Base-by-base conservation (phyloP, 2,888 invertebrate genomes). In the Drosophila pseudotalamancana region DNA sequence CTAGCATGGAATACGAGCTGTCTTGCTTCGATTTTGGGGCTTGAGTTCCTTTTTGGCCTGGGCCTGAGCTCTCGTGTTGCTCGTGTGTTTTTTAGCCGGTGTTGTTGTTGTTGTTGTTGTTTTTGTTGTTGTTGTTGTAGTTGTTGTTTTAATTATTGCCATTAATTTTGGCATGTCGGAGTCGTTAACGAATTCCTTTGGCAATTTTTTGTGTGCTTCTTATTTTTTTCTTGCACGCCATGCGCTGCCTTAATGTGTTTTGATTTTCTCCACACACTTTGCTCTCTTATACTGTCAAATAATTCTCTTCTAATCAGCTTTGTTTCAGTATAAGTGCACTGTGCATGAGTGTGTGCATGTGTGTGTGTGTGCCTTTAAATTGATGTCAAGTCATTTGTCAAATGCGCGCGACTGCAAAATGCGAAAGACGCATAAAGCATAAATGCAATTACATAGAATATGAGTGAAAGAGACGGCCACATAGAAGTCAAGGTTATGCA, bases 151-250 rank as follows among this genome's bases (percentile, higher is more conserved):
- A 89, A 90, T 90, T 90, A 89, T 90, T 89, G 87, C 89, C 91
- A 91, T 90, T 90, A 90, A 90, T 91, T 90, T 90, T 83, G 89
- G 90, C 90, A 90, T 91, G 91, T 87, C 88, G 89, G 83, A 89
- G 86, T 89, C 87, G 89, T 89, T 89, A 89, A 89, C 88, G 84
- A 87, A 88, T 89, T 89, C 88, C 87, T 85, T 89, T 76, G 86
- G 75, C 59, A 67, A 64, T 69, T 69, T 71, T 11, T 42, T 4
- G 21, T 6, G 6, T 25, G 0, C 3, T 11, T 9, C 14, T n/a
- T 16, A 6, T 23, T 8, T 27, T 8, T 42, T 14, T 8, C 39
- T 14, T 21, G 80, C 87, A 80, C 80, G 87, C 80, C 53, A 79
- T 76, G 70, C 63, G 60, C 60, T 70, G 70, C 61, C 61, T 59